These are phyloP conservation scores for Pituophis catenifer DNA, from an alignment of 2,113 vertebrate species.

Conservation along the genomic window DNA sequence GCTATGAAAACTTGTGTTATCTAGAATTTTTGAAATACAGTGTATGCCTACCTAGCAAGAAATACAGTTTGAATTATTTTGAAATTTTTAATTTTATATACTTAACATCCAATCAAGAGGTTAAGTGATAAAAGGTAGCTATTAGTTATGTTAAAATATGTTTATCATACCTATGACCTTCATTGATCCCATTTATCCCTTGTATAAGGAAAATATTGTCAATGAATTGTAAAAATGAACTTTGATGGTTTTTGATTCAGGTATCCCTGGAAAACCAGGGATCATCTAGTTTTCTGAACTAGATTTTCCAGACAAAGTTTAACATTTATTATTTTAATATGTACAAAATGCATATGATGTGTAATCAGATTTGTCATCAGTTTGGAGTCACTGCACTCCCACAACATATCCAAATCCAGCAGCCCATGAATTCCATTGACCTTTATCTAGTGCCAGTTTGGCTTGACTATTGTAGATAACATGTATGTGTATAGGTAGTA, in stretches of 20 bases:
- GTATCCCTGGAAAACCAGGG: not conserved
- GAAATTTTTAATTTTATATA: conserved; percentile 4
- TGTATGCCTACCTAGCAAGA: not conserved
- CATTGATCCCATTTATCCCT: not conserved
- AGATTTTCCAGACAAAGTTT: not conserved
- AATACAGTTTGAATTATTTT: not conserved
- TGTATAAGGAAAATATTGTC: not conserved
- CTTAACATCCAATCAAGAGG: conserved; percentile 9
- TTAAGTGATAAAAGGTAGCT: not conserved
- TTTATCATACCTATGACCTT: not conserved
- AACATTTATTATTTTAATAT: conserved; percentile 24
- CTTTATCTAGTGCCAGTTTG: not conserved
- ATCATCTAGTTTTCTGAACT: not conserved
- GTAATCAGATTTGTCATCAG: not conserved
- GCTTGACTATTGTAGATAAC: not conserved
- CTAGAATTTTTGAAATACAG: conserved; percentile 32
- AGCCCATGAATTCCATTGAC: not conserved
- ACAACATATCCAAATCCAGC: not conserved
- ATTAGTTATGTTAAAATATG: not conserved
- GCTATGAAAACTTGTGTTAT: not conserved
- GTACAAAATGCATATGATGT: conserved; percentile 7
- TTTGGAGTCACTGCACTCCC: not conserved
- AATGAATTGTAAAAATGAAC: conserved; percentile 17
- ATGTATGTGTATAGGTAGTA: not conserved
- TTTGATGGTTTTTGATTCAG: conserved; percentile 3